Evolutionary conservation across 2,888 invertebrate species (phyloP).

Genomic region (Phyllotreta striolata): DNA sequence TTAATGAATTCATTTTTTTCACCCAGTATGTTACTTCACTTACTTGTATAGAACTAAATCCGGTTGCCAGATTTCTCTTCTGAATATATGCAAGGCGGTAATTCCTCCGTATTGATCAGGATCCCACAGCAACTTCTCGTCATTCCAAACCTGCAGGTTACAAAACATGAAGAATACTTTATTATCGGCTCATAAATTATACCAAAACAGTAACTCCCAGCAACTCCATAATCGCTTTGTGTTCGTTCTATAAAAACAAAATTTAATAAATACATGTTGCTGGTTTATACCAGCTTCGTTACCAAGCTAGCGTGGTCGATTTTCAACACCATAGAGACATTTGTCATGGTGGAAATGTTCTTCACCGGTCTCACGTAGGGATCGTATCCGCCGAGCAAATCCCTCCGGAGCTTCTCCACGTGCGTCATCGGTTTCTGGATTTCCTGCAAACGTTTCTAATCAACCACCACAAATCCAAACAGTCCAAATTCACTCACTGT

Average conservation of each 20-base stretch:
- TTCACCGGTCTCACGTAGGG: conserved; percentile 57
- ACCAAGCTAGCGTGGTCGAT: conserved; percentile 53
- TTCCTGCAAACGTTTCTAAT: conserved; percentile 50
- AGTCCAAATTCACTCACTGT: conserved; percentile 20
- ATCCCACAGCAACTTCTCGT: conserved; percentile 69
- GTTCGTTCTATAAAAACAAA: conserved; percentile 54
- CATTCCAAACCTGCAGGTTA: conserved; percentile 68
- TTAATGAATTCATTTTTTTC: too few species aligned
- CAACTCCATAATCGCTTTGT: conserved; percentile 52
- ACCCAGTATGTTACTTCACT: conserved; percentile 20
- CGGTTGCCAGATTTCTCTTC: conserved; percentile 70
- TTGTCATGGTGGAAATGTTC: conserved; percentile 46
- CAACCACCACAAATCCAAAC: neutral
- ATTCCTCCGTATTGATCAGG: conserved; percentile 67
- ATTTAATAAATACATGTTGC: conserved; percentile 19
- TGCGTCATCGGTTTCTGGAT: conserved; percentile 62
- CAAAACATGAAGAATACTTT: conserved; percentile 14
- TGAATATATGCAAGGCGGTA: conserved; percentile 61
- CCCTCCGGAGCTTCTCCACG: conserved; percentile 64
- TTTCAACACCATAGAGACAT: conserved; percentile 49
- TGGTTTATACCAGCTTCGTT: conserved; percentile 19
- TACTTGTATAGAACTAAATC: conserved; percentile 63
- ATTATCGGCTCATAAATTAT: conserved; percentile 42
- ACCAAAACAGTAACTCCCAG: conserved; percentile 61
- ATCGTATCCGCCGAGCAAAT: conserved; percentile 64